Evolutionary conservation across 2,113 vertebrate genomes (phyloP).

Genomic region (Calyptomena viridis): DNA sequence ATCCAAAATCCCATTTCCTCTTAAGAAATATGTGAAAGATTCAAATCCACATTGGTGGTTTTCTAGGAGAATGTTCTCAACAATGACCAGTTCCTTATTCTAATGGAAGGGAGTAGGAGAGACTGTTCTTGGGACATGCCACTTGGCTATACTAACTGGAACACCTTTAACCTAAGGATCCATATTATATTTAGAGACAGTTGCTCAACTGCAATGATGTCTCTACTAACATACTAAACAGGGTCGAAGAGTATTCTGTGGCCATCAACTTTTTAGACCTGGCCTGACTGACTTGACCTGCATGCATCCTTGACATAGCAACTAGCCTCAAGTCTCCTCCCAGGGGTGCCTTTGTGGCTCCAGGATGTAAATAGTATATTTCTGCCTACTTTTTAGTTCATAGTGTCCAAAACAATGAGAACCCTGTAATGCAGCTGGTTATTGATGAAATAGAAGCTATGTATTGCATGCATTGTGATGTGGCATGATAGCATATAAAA

Average conservation of each 20-base stretch:
- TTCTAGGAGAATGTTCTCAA: neutral
- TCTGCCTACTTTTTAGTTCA: neutral
- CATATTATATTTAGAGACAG: neutral
- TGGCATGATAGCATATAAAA: neutral
- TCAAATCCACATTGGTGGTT: neutral
- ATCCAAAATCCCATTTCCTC: neutral
- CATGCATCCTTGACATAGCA: neutral
- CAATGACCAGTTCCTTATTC: neutral
- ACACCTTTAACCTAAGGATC: neutral
- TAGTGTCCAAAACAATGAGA: rapidly evolving
- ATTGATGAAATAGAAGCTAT: neutral
- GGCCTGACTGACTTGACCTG: neutral
- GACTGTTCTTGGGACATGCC: neutral
- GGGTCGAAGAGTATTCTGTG: neutral
- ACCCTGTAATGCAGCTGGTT: neutral
- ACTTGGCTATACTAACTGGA: neutral
- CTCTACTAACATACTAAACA: neutral
- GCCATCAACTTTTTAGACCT: neutral
- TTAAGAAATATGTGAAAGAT: neutral
- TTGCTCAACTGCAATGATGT: neutral
- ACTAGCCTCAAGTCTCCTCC: neutral
- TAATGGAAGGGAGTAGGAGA: neutral
- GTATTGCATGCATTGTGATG: neutral
- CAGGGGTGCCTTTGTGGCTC: neutral
- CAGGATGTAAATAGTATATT: neutral